Conservation (phyloP, 2,113 vertebrate genomes). For the Chamaetylas fuelleborni region DNA sequence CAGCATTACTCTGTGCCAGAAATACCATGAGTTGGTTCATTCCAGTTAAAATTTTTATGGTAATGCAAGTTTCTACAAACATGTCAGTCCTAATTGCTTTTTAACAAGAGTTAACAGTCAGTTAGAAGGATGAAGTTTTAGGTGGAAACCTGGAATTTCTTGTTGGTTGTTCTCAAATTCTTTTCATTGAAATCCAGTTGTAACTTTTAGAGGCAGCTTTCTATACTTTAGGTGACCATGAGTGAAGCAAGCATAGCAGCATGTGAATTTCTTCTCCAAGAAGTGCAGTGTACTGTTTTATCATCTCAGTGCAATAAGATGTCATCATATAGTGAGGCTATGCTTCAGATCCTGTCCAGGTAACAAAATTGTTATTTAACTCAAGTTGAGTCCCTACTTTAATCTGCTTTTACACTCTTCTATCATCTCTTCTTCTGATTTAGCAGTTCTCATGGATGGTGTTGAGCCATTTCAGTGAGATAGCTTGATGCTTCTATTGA, state of each 20-base stretch:
- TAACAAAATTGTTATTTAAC: background rate
- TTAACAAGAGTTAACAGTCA: background rate
- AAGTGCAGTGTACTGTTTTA: background rate
- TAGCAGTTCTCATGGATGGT: background rate
- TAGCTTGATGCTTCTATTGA: background rate
- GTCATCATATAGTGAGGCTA: background rate
- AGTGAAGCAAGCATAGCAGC: background rate
- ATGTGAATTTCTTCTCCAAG: background rate
- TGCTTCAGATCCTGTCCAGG: background rate
- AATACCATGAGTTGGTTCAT: background rate
- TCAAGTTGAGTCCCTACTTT: background rate
- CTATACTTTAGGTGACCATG: background rate
- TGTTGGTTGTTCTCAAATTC: background rate
- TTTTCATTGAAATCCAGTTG: background rate
- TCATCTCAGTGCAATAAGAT: background rate
- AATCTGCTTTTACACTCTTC: background rate
- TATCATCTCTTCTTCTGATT: background rate
- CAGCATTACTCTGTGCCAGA: background rate
- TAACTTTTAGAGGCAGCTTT: background rate
- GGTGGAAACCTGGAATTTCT: background rate
- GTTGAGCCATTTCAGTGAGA: background rate
- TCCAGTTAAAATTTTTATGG: background rate
- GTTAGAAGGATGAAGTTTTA: background rate
- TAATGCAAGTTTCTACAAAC: background rate
- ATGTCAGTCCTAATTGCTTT: background rate